These are phyloP conservation scores for Mesorhabditis sp. DNA, from an alignment of 2,888 invertebrate genomes.

Conservation along the genomic window DNA sequence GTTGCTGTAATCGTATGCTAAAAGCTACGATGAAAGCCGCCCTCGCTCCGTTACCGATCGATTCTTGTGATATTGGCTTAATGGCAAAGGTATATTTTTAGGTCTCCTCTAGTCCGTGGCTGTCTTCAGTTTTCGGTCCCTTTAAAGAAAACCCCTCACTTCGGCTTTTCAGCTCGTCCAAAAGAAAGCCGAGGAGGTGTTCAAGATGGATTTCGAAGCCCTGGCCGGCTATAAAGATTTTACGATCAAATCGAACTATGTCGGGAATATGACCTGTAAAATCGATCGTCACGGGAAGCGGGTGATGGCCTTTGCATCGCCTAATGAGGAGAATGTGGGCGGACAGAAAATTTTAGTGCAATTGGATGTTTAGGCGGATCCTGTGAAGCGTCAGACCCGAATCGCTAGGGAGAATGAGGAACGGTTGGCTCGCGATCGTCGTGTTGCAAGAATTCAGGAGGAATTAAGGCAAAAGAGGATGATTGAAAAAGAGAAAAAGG, in stretches of 20 bases:
- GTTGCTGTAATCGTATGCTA: neutral
- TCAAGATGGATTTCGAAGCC: conserved; percentile 4
- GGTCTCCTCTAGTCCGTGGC: neutral
- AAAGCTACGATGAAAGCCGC: neutral
- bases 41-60: neutral
- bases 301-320: neutral
- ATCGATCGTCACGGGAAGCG: conserved; percentile 2
- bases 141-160: too few species aligned
- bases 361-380: neutral
- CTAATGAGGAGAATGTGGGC: conserved; percentile 4
- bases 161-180: neutral
- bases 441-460: neutral
- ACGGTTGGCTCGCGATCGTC: neutral
- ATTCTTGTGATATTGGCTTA: neutral
- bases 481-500: neutral
- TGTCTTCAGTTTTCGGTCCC: neutral
- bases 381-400: neutral
- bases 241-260: neutral
- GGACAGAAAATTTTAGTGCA: too few species aligned
- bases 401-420: neutral
- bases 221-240: neutral
- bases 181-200: neutral
- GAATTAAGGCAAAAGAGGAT: neutral
- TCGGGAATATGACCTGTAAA: conserved; percentile 2
- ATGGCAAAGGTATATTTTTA: conserved; percentile 1